Percentiles rank a stretch among this genome's conserved stretches.
These are phyloP conservation scores for Drosophila mulleri DNA, from an alignment of 2,888 invertebrate species.

Conservation along the genomic window DNA sequence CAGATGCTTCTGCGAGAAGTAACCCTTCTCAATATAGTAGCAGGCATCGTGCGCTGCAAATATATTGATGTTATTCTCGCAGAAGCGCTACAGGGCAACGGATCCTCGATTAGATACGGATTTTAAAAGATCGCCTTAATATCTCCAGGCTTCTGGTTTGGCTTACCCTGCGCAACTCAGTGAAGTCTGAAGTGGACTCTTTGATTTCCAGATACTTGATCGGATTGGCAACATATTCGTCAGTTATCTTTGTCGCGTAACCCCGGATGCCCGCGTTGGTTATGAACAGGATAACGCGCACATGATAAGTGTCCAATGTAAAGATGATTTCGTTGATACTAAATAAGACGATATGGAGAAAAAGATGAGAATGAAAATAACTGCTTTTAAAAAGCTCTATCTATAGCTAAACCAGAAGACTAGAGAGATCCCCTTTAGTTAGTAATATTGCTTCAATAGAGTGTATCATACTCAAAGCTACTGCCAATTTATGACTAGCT, in stretches of 20 bases:
- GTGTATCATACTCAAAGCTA: too few species aligned
- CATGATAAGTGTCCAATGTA: slow-evolving; percentile 69
- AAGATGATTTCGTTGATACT: slow-evolving; percentile 76
- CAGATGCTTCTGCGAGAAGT: slow-evolving; percentile 80
- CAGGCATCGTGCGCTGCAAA: slow-evolving; percentile 82
- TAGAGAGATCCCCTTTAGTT: too few species aligned
- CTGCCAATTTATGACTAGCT: background rate
- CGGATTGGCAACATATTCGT: slow-evolving; percentile 55
- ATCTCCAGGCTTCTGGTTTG: too few species aligned
- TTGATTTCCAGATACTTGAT: slow-evolving; percentile 70
- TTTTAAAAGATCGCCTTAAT: background rate
- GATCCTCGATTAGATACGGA: background rate
- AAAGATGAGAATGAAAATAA: too few species aligned
- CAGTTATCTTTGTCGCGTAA: slow-evolving; percentile 65
- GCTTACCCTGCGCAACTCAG: slow-evolving; percentile 69
- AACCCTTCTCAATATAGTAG: slow-evolving; percentile 81
- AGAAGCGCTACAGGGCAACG: slow-evolving; percentile 59
- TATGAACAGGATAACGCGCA: slow-evolving; percentile 66
- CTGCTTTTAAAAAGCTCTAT: too few species aligned
- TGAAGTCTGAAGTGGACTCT: slow-evolving; percentile 70
- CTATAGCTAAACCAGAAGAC: too few species aligned
- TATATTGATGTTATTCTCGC: slow-evolving; percentile 77
- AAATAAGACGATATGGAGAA: background rate
- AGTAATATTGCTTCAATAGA: too few species aligned
- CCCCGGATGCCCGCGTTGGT: slow-evolving; percentile 70